Evolutionary conservation across 2,113 vertebrate species (phyloP), one percentile per base, ranked within the genome.

Genomic region (Ptilonorhynchus violaceus): DNA sequence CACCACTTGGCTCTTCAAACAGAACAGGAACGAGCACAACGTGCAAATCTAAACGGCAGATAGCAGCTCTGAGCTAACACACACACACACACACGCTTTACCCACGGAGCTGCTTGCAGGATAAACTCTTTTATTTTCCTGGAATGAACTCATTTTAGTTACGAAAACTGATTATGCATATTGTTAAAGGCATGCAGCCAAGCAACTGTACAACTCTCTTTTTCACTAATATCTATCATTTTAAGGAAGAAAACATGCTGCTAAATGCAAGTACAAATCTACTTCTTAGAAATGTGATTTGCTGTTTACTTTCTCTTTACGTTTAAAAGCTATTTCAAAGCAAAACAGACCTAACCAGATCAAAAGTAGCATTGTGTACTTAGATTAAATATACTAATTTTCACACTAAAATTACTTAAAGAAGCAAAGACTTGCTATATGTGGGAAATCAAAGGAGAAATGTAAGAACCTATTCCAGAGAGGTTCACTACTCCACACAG

Each of bases 81-180:
- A 55, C 16, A 70, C 70, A 55, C 16, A 70, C 11, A 68, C 58
- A 30, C 68, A 6, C 7, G 22, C 87, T 89, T 47, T 56, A 56
- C 87, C 85, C 6, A 0, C 1, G 0, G 84, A 75, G 52, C 24
- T 31, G 66, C 56, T 75, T 52, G 47, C 0, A 1, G 58, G 77
- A 62, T 76, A 42, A 89, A 86, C 85, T 83, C 37, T 82, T 41
- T 60, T 88, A 30, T 91, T 94, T 92, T 89, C 69, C 89, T 93
- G 81, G 74, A 85, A 79, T n/a, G 1, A 94, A 88, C 41, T 82
- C 84, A 18, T 53, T 81, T 79, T 31, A 70, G 46, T 77, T 87
- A 76, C 42, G 66, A 87, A 88, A 91, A 64, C 66, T 35, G 58
- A 87, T 93, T 85, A 66, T 85, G 46, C 66, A 53, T 79, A 68